Conservation (phyloP, 2,113 vertebrate genomes). For the Stomatorhinus ivindoensis region DNA sequence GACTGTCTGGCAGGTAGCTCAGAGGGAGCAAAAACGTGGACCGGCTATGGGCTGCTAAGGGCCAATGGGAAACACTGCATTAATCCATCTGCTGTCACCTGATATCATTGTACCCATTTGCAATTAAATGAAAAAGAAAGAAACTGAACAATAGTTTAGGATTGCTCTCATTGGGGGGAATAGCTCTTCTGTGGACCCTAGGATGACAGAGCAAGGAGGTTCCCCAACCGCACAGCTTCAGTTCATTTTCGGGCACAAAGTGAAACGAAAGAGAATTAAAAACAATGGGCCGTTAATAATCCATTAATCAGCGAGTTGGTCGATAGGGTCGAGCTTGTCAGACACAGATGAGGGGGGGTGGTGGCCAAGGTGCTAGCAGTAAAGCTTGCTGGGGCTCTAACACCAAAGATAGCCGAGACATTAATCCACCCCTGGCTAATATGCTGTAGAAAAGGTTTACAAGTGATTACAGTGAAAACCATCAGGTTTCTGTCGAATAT, state of each 20-base stretch:
- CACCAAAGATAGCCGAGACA: neutral
- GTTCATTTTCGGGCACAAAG: neutral
- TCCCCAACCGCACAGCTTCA: neutral
- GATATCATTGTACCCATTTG: neutral
- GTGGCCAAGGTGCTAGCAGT: too few species aligned
- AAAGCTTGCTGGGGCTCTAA: neutral
- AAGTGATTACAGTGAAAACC: neutral
- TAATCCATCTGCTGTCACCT: too few species aligned
- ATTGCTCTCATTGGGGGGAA: neutral
- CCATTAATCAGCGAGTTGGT: neutral
- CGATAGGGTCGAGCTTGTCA: too few species aligned
- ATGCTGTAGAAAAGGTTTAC: neutral
- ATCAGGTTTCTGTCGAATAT: neutral
- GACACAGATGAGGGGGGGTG: too few species aligned
- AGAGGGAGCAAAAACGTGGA: too few species aligned
- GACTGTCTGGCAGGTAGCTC: too few species aligned
- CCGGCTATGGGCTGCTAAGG: too few species aligned
- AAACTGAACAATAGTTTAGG: neutral
- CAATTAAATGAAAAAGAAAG: neutral
- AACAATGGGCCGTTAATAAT: neutral
- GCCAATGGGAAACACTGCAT: too few species aligned
- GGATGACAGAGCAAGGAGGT: neutral
- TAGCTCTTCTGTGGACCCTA: neutral
- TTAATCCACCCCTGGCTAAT: neutral
- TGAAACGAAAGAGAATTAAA: neutral